These are phyloP conservation scores for Nerophis lumbriciformis DNA, from an alignment of 2,113 vertebrate species.

Conservation along the genomic window DNA sequence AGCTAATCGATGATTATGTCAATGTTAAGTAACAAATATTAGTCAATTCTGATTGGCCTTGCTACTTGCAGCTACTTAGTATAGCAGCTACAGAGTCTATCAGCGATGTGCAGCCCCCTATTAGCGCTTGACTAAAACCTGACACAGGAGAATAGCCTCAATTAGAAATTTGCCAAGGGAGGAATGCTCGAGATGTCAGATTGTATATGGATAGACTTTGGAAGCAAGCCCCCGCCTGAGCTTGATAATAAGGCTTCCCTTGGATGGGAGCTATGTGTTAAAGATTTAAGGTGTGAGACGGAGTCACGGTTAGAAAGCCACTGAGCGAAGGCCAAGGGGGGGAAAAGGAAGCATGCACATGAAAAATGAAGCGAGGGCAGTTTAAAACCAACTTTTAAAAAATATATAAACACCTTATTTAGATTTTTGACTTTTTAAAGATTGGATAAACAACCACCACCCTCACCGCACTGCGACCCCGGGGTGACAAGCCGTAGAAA, in stretches of 20 bases:
- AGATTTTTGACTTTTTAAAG: no score
- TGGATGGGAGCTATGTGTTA: conserved; percentile 32
- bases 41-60: neutral
- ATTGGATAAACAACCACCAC: no score
- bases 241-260: conserved; percentile 31
- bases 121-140: conserved; percentile 4
- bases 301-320: conserved; percentile 32
- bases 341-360: conserved; percentile 36
- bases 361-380: conserved; percentile 2
- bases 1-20: neutral
- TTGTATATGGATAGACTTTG: conserved; percentile 16
- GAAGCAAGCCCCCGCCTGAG: conserved; percentile 20
- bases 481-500: no score
- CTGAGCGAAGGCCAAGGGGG: conserved; percentile 24
- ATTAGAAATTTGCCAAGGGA: conserved; percentile 13
- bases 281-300: conserved; percentile 41
- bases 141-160: conserved; percentile 2
- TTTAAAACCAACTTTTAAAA: conserved; percentile 17
- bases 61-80: neutral
- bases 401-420: no score
- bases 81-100: neutral
- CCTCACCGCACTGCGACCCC: no score
- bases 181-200: conserved; percentile 9
- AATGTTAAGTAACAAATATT: neutral
- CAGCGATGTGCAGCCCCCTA: conserved; percentile 2